These are phyloP conservation scores for Trichomycterus rosablanca DNA, from an alignment of 2,113 vertebrate species.

Conservation along the genomic window DNA sequence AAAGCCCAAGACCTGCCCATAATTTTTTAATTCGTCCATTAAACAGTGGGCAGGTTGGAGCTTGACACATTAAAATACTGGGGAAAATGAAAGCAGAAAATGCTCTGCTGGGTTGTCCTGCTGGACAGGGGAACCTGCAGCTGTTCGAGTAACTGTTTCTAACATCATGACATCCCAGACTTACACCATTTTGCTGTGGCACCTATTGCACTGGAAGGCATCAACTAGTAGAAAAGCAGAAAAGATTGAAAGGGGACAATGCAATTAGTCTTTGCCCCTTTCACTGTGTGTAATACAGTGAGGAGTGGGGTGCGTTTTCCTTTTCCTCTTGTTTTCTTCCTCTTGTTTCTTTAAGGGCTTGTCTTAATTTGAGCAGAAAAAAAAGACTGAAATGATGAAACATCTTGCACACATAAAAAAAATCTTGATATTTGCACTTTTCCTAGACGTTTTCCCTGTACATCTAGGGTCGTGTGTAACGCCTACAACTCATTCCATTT, in stretches of 20 bases:
- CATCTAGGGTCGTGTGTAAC: constrained; percentile 1
- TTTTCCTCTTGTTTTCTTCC: constrained; percentile 1
- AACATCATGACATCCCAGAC: constrained; percentile 15
- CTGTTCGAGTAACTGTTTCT: constrained; percentile 13
- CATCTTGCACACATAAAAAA: constrained; percentile 21
- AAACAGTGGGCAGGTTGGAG: not conserved
- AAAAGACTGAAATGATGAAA: constrained; percentile 20
- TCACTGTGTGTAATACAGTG: constrained; percentile 1
- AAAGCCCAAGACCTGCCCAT: not conserved
- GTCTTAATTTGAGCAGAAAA: constrained; percentile 18
- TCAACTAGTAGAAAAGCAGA: constrained; percentile 2
- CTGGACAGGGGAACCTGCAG: constrained; percentile 63
- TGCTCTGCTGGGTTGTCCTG: constrained; percentile 59
- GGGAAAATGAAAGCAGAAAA: not conserved
- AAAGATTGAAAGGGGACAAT: not conserved
- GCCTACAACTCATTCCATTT: constrained; percentile 10
- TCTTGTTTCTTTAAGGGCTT: constrained; percentile 42
- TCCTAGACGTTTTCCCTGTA: constrained; percentile 10
- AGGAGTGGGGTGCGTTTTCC: not conserved
- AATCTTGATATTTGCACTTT: constrained; percentile 45
- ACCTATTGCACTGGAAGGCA: constrained; percentile 35
- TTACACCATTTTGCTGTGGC: constrained; percentile 23
- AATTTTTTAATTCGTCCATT: constrained; percentile 7
- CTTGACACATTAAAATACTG: constrained; percentile 10
- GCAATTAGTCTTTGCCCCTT: not conserved